Evolutionary conservation across 2,797 vertebrate genomes (phyloP), one percentile per base, ranked within the genome.

Genomic region (Geotria australis): DNA sequence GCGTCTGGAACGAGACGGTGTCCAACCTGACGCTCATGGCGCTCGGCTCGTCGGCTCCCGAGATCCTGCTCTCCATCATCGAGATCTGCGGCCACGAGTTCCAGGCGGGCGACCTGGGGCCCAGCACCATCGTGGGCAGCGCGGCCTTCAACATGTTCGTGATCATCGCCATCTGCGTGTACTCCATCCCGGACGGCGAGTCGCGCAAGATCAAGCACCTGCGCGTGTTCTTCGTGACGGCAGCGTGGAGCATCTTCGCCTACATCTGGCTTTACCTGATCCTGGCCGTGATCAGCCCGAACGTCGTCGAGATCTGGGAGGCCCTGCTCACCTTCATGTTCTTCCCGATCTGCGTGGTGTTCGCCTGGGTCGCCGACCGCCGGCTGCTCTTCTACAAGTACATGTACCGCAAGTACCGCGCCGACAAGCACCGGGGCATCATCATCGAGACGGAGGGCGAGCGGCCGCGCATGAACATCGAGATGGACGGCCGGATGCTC

Each of bases 111-210:
- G 77, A 95, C 64, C 67, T 98, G 2, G 89, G 89, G 1, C 89
- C 89, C 0, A 93, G 88, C 71, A 98, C 89, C 46, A 98, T 95
- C 1, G 89, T 98, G 46, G 89, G 89, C 10, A 94, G 86, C 1
- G 88, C 89, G 1, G 89, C 89, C 0, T 98, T 98, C 67, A 98
- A 98, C 64, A 98, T 95, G 86, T 98, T 98, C n/a, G 83, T 98
- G 62, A 98, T 98, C 63, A 91, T 98, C 1, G 89, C 88, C 0
- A 66, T 94, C 1, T 98, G 89, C 8, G 88, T 98, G 6, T 85
- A 84, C 0, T 85, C 95, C 48, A 85, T 98, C 56, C 89, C 89
- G 0, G 79, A 95, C 0, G 86, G 86, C 6, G 76, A 94, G 64
- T 79, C 75, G 8, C 72, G 89, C 51, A 83, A 79, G 67, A 84